phyloP scores from a whole-genome alignment of 2,797 vertebrate genomes.

The Crossoptilon crossoptilon region DNA sequence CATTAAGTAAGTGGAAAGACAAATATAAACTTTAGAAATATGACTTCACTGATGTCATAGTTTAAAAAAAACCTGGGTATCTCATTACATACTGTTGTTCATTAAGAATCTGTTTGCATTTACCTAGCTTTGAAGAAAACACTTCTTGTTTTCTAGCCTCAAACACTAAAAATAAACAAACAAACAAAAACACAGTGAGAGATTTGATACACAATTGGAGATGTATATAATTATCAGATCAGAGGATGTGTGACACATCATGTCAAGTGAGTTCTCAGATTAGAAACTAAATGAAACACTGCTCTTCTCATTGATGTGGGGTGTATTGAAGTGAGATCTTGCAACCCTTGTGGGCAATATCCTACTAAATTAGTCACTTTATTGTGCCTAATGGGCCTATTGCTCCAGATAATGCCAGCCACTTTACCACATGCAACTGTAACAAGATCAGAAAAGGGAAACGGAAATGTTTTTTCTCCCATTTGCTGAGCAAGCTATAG shows the following conservation, averaged over 20 bases:
- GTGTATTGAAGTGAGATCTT: constrained; percentile 7
- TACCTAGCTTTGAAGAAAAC: constrained; percentile 14
- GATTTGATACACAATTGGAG: background rate
- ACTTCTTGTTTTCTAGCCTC: background rate
- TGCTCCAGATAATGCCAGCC: constrained; percentile 26
- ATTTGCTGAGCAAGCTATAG: constrained; percentile 50
- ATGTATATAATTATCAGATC: constrained; percentile 46
- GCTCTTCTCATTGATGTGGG: background rate
- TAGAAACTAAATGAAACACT: constrained; percentile 9
- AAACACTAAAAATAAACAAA: background rate
- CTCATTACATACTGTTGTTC: background rate
- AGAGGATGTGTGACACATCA: background rate
- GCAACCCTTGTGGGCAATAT: background rate
- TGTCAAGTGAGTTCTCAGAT: background rate
- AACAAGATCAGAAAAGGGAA: constrained; percentile 22
- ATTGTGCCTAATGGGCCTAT: background rate
- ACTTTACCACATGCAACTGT: constrained; percentile 1
- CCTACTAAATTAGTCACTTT: constrained; percentile 38
- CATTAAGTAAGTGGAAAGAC: background rate
- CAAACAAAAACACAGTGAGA: background rate
- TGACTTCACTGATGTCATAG: constrained; percentile 41
- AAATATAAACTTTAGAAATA: constrained; percentile 18
- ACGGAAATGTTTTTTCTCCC: background rate
- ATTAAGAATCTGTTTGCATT: background rate
- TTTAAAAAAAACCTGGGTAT: constrained; percentile 17